Conservation (phyloP, 2,888 invertebrate genomes). For the Cyaniris semiargus region DNA sequence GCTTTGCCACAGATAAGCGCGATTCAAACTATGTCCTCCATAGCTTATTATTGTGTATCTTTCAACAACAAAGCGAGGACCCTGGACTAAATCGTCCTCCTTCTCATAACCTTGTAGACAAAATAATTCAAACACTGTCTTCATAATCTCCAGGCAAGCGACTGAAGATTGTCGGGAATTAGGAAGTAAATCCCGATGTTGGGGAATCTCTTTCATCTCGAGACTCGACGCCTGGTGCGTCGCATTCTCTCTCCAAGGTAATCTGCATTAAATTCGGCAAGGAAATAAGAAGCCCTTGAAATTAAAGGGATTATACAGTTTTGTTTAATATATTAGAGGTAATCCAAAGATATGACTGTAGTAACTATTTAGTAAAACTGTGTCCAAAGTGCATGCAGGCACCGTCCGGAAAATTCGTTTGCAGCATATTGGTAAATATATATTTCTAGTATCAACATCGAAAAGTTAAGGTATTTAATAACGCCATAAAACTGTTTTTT, state of each 20-base stretch:
- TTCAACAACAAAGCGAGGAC: not conserved
- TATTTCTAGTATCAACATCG: too few relatives aligned
- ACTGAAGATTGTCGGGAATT: not conserved
- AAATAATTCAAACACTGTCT: not conserved
- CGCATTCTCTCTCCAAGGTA: not conserved
- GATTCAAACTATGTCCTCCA: too few relatives aligned
- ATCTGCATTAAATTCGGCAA: not conserved
- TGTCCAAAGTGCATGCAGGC: too few relatives aligned
- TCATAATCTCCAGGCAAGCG: not conserved
- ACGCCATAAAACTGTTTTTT: not conserved
- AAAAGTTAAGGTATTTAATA: not conserved
- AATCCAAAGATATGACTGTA: too few relatives aligned
- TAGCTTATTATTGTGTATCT: not conserved
- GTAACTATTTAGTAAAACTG: too few relatives aligned
- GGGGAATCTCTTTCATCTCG: not conserved
- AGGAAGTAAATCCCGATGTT: not conserved
- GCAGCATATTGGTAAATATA: too few relatives aligned
- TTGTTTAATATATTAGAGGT: too few relatives aligned
- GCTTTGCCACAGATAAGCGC: too few relatives aligned
- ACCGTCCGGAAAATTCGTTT: too few relatives aligned
- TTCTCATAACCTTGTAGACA: not conserved
- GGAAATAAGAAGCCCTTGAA: not conserved
- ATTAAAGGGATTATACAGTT: not conserved
- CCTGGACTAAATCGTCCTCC: not conserved
- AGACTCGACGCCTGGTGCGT: not conserved